A percentile compares a stretch with the other conserved stretches of the same genome.
These are phyloP conservation scores for Sphecodes monilicornis DNA, from an alignment of 2,888 invertebrate species.

Conservation along the genomic window DNA sequence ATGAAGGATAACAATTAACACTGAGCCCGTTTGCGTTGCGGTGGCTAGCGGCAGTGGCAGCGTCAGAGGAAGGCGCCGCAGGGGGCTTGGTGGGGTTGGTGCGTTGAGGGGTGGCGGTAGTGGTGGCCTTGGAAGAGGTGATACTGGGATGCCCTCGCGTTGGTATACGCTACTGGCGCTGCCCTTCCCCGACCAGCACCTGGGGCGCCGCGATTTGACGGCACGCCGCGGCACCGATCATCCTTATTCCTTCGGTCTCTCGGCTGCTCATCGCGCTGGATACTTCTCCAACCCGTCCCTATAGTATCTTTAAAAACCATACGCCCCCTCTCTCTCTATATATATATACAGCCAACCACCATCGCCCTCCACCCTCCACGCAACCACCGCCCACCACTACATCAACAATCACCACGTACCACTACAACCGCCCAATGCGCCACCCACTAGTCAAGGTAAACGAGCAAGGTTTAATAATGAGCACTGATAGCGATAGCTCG, in stretches of 20 bases:
- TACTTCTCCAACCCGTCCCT: conserved; percentile 93
- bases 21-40: conserved; percentile 78
- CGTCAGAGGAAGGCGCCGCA: conserved; percentile 82
- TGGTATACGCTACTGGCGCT: conserved; percentile 96
- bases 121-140: conserved; percentile 84
- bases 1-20: conserved; percentile 71
- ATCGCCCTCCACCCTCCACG: conserved; percentile 75
- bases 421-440: conserved; percentile 75
- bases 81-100: conserved; percentile 81
- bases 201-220: conserved; percentile 92
- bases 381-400: conserved; percentile 77
- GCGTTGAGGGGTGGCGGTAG: conserved; percentile 83
- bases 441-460: conserved; percentile 81
- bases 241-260: conserved; percentile 90
- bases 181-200: conserved; percentile 97
- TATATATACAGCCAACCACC: conserved; percentile 60
- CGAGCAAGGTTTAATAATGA: conserved; percentile 71
- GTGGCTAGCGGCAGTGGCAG: conserved; percentile 82
- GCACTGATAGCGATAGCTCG: conserved; percentile 67
- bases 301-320: conserved; percentile 21
- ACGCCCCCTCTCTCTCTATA: not conserved
- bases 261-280: conserved; percentile 90
- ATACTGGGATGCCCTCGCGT: conserved; percentile 89
- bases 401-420: conserved; percentile 78
- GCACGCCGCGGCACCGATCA: conserved; percentile 86